phyloP scores from a whole-genome alignment of 2,113 vertebrate genomes.

The Leptobrachium leishanense region DNA sequence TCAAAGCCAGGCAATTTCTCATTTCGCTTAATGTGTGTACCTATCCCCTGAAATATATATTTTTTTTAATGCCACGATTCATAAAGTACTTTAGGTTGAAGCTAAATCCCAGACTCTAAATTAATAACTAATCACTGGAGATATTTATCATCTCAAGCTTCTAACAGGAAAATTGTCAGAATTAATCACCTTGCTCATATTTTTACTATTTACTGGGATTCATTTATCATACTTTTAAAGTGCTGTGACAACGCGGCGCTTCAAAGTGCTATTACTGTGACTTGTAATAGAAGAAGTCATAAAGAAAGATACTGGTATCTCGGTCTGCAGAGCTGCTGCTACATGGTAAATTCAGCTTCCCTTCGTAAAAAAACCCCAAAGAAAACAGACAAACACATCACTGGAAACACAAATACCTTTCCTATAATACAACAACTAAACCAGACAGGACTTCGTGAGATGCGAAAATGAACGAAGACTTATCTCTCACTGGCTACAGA shows the following conservation, averaged over 20 bases:
- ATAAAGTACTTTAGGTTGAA: constrained; percentile 75
- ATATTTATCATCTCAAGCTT: constrained; percentile 80
- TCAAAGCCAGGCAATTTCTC: constrained; percentile 60
- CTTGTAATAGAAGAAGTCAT: constrained; percentile 37
- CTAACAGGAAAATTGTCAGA: constrained; percentile 79
- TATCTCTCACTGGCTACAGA: not conserved
- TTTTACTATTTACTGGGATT: constrained; percentile 67
- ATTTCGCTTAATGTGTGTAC: constrained; percentile 61
- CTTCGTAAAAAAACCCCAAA: too few species aligned
- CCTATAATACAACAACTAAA: not conserved
- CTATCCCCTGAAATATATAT: constrained; percentile 50
- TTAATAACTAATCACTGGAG: constrained; percentile 79
- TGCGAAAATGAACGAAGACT: constrained; percentile 24
- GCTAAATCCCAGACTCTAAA: constrained; percentile 73
- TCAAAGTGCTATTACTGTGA: constrained; percentile 54
- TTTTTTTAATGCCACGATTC: constrained; percentile 72
- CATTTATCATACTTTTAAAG: constrained; percentile 69
- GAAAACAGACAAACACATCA: constrained; percentile 12
- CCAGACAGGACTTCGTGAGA: not conserved
- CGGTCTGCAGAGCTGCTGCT: constrained; percentile 5
- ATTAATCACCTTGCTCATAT: constrained; percentile 78
- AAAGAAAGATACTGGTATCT: constrained; percentile 22
- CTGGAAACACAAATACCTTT: constrained; percentile 9
- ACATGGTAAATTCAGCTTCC: too few species aligned
- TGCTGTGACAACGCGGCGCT: constrained; percentile 66